Evolutionary conservation across 2,113 vertebrate species (phyloP).

Genomic region (Laticauda laticaudata): DNA sequence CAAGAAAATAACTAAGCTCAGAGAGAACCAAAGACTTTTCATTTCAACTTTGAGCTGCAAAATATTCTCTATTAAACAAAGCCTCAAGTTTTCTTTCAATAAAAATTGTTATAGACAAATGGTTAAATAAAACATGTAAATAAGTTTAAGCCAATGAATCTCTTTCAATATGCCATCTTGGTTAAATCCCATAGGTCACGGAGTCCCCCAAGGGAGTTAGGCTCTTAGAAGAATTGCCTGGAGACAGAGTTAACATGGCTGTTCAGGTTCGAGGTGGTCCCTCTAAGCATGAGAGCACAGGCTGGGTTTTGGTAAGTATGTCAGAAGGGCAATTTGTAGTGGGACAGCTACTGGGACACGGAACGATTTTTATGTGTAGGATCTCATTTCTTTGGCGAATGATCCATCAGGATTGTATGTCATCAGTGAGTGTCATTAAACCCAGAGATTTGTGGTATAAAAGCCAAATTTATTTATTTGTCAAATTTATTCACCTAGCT

Average conservation of each 20-base stretch:
- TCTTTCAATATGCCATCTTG: not conserved
- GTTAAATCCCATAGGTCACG: constrained; percentile 48
- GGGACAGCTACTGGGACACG: too few species aligned
- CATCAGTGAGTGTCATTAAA: not conserved
- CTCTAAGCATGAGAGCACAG: constrained; percentile 63
- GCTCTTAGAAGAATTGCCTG: constrained; percentile 64
- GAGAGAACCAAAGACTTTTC: not conserved
- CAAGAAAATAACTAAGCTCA: not conserved
- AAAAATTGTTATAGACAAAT: not conserved
- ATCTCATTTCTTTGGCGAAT: not conserved
- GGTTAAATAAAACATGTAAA: not conserved
- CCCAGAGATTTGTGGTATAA: not conserved
- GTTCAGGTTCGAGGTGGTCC: constrained; percentile 67
- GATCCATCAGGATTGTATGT: not conserved
- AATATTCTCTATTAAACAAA: not conserved
- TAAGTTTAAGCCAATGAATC: not conserved
- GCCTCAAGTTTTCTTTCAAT: not conserved
- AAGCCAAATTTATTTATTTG: not conserved
- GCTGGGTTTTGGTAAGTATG: constrained; percentile 68
- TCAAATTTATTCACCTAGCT: not conserved
- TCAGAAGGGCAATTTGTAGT: not conserved
- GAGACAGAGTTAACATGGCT: constrained; percentile 65
- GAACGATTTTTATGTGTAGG: not conserved
- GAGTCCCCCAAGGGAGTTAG: constrained; percentile 62
- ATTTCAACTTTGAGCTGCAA: not conserved